Evolutionary conservation across 53 echinoderm and acorn worm genomes (phyloP).

Genomic region (Holothuria scabra): DNA sequence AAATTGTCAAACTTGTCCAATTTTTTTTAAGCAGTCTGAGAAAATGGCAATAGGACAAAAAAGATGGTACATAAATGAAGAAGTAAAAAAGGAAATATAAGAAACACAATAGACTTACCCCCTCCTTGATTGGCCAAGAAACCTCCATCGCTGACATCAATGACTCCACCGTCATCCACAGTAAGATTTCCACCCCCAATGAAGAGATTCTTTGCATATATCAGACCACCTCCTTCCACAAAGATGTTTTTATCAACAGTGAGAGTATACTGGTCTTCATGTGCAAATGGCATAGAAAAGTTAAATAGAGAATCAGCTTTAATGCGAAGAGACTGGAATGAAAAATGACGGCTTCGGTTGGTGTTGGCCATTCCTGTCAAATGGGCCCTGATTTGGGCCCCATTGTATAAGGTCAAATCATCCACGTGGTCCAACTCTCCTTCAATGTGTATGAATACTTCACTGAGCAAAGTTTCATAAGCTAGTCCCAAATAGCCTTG

Average conservation of each 20-base stretch:
- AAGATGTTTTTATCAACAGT: constrained; percentile 32
- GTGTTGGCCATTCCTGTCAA: constrained; percentile 74
- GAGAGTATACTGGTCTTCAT: constrained; percentile 68
- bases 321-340: constrained; percentile 72
- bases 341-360: constrained; percentile 58
- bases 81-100: background rate
- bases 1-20: no score
- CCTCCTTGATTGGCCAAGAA: constrained; percentile 66
- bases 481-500: constrained; percentile 76
- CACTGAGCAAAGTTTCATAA: constrained; percentile 70
- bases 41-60: no score
- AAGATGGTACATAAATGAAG: no score
- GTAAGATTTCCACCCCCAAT: constrained; percentile 69
- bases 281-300: constrained; percentile 79
- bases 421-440: constrained; percentile 86
- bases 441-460: constrained; percentile 77
- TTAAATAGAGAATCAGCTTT: constrained; percentile 74
- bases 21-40: no score
- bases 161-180: constrained; percentile 87
- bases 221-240: constrained; percentile 86
- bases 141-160: constrained; percentile 85
- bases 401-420: constrained; percentile 78
- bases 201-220: constrained; percentile 76
- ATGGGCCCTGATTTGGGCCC: constrained; percentile 56
- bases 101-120: constrained; percentile 56